These are phyloP conservation scores for Zaprionus capensis DNA, from an alignment of 1,140 invertebrate genomes.

Conservation along the genomic window DNA sequence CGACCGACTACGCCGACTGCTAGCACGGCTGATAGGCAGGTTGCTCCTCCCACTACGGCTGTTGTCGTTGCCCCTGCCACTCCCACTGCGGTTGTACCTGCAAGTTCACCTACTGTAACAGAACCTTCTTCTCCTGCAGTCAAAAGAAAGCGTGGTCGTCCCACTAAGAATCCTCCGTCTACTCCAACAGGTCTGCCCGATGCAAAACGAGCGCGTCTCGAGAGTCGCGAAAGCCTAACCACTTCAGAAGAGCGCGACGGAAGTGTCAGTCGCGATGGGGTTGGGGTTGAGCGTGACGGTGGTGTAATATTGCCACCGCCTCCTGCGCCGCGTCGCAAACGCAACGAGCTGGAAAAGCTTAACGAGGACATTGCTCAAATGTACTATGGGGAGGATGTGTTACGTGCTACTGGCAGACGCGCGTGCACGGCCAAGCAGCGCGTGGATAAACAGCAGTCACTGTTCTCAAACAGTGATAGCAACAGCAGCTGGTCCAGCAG, in stretches of 20 bases:
- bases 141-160: slow-evolving; percentile 31
- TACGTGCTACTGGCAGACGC: slow-evolving; percentile 85
- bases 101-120: neutral
- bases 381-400: slow-evolving; percentile 86
- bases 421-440: slow-evolving; percentile 73
- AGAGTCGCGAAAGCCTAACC: neutral
- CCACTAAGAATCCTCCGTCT: neutral
- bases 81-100: neutral
- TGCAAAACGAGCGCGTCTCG: slow-evolving; percentile 11
- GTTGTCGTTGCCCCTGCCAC: neutral
- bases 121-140: neutral
- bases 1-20: neutral
- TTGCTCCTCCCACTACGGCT: neutral
- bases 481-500: neutral
- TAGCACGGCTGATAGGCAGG: neutral
- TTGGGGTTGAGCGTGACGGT: neutral
- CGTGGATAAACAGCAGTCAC: neutral
- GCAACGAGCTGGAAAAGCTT: slow-evolving; percentile 86
- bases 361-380: slow-evolving; percentile 86
- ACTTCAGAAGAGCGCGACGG: neutral
- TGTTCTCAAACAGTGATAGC: neutral
- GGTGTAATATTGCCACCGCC: neutral
- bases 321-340: slow-evolving; percentile 26
- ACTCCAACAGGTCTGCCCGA: neutral
- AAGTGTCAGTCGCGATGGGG: neutral